Evolutionary conservation across 1,140 invertebrate genomes (phyloP).

Genomic region (Calliopsis andreniformis): DNA sequence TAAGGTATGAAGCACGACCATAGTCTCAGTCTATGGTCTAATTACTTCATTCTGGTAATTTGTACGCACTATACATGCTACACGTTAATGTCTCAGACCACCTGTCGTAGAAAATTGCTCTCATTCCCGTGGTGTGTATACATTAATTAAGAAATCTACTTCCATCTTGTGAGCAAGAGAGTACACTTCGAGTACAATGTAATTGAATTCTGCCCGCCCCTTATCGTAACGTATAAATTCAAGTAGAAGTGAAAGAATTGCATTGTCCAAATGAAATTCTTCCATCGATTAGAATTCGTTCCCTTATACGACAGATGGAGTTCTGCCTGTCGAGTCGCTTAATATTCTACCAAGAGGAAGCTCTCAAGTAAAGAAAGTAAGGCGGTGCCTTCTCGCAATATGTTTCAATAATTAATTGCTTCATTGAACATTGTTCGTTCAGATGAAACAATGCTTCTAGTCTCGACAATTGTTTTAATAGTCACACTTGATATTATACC

Average conservation of each 20-base stretch:
- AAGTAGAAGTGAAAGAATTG: not conserved
- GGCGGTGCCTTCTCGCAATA: not conserved
- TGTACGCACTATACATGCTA: conserved; percentile 33
- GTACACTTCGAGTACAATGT: conserved; percentile 10
- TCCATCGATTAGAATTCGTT: too few relatives aligned
- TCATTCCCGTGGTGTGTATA: conserved; percentile 28
- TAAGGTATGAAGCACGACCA: conserved; percentile 3
- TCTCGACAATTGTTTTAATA: not conserved
- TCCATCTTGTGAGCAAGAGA: conserved; percentile 25
- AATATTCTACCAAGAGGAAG: conserved; percentile 33
- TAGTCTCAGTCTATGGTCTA: conserved; percentile 30
- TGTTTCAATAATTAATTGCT: not conserved
- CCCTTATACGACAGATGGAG: not conserved
- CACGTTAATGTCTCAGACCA: conserved; percentile 29
- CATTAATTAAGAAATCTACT: conserved; percentile 36
- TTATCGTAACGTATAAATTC: not conserved
- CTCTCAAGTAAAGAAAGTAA: conserved; percentile 42
- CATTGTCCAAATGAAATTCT: not conserved
- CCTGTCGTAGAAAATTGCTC: conserved; percentile 35
- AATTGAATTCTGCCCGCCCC: not conserved
- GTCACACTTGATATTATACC: not conserved
- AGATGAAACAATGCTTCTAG: not conserved
- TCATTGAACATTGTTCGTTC: not conserved
- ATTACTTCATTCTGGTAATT: conserved; percentile 9
- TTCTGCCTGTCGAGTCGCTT: not conserved